Percentiles rank a stretch among this genome's conserved stretches.
These are phyloP conservation scores for Narcine bancroftii DNA, from an alignment of 2,113 vertebrate species.

Conservation along the genomic window DNA sequence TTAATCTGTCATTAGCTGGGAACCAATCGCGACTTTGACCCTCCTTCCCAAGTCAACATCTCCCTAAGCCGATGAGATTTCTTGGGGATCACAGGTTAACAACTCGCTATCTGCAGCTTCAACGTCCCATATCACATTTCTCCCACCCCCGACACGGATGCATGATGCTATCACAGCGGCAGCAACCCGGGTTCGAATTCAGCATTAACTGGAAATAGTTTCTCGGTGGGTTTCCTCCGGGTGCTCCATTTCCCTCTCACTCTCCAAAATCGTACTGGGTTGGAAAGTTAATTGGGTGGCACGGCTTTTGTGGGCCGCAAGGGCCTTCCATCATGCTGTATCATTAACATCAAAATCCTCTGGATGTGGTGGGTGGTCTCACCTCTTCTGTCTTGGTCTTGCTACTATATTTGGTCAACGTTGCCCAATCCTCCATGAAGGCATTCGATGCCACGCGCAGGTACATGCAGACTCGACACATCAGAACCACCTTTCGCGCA, in stretches of 20 bases:
- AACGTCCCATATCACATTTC: too few species aligned
- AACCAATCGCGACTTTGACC: background rate
- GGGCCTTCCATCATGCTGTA: too few species aligned
- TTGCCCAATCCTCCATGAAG: slow-evolving; percentile 19
- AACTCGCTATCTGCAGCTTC: background rate
- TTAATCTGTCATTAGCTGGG: background rate
- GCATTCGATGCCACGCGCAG: background rate
- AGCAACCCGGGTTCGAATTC: too few species aligned
- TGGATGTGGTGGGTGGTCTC: background rate
- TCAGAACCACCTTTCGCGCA: background rate
- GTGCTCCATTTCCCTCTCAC: too few species aligned
- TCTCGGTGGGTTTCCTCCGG: too few species aligned
- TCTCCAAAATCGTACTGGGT: too few species aligned
- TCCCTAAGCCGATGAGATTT: background rate
- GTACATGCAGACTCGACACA: background rate
- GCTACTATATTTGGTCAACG: background rate
- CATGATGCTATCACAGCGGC: too few species aligned
- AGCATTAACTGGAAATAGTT: too few species aligned
- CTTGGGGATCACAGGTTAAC: background rate
- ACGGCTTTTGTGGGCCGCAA: too few species aligned
- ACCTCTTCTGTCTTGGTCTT: slow-evolving; percentile 17
- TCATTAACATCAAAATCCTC: too few species aligned
- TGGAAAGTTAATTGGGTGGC: too few species aligned
- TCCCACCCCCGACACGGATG: too few species aligned
- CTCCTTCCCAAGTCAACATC: background rate